Base-by-base conservation (phyloP, 2,888 invertebrate genomes). In the Drosophila neotestacea region DNA sequence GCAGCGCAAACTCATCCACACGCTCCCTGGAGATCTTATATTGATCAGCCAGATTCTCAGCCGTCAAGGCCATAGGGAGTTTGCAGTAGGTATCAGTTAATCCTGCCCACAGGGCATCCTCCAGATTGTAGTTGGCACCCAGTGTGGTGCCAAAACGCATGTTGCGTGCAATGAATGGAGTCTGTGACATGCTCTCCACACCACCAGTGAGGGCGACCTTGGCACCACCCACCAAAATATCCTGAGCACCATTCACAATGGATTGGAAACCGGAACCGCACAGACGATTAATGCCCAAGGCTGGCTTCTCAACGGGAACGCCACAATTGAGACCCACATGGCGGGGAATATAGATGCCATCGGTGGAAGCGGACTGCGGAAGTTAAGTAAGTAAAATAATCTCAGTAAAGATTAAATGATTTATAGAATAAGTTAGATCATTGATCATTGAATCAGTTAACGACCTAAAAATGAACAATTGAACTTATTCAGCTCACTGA, bases 201-300 rank as follows among this genome's bases (percentile, higher is more conserved):
- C 99, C 99, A 50, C 98, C 99, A 28, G 98, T 96, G 38, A 99
- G 92, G 1, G 97, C 96, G 63, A 99, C 95, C 85, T 96, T 95
- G 2, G 98, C 96, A 72, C 96, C 96, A 34, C 98, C 98, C 9
- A 96, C 93, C 58, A 95, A 85, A 78, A 99, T 98, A 90, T 98
- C 98, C 96, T 98, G 98, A 39, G 96, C 96, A 59, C 96, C 97
- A 93, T 95, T 98, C 16, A 98, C 95, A 71, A 99, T 94, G 0
- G 99, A 95, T 92, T 99, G 99, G 93, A 99, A 99, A 1, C 99
- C 99, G 34, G 98, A 98, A 13, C 99, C 99, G 92, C 99, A 99
- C 16, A 99, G 94, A 73, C 99, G 94, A 93, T 99, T 99, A 51
- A 99, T 95, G 54, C 96, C 96, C 2, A 98, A 93, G 0, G 97